phyloP scores from a whole-genome alignment of 2,113 vertebrate genomes.

The Brachyhypopomus occidentalis region DNA sequence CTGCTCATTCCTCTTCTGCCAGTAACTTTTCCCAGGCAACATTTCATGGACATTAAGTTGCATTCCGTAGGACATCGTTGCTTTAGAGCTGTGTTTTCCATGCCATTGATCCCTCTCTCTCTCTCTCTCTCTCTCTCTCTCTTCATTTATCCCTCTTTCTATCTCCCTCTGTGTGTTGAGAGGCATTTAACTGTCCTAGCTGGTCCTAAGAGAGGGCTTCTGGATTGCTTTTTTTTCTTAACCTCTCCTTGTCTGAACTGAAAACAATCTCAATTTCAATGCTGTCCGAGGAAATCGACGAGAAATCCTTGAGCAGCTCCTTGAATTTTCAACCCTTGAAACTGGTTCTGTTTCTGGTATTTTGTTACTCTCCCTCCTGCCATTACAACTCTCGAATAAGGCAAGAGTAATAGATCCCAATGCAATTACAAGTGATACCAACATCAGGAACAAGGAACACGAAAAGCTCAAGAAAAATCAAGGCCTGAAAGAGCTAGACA shows the following conservation, averaged over 20 bases:
- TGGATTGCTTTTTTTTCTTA: background rate
- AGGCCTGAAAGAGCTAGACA: no score
- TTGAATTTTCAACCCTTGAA: background rate
- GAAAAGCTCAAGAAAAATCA: no score
- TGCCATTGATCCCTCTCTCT: constrained; percentile 20
- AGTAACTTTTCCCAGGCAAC: constrained; percentile 16
- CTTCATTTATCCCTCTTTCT: background rate
- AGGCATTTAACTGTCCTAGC: background rate
- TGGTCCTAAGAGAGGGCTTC: background rate
- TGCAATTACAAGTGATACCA: no score
- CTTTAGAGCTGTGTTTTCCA: constrained; percentile 20
- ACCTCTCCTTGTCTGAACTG: constrained; percentile 3
- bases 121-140: background rate
- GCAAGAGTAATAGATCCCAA: no score
- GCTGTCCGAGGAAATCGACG: constrained; percentile 8
- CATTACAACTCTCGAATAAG: no score
- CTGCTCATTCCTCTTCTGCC: background rate
- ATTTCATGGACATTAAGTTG: constrained; percentile 36
- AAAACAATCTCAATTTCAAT: constrained; percentile 13
- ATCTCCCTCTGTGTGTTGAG: background rate
- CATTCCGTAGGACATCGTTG: constrained; percentile 19
- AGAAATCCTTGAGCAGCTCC: background rate
- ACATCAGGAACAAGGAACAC: no score
- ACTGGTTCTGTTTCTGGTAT: background rate
- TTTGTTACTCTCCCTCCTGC: no score